Evolutionary conservation across 2,888 invertebrate species (phyloP), one percentile per base, ranked within the genome.

Genomic region (Campoletis raptor): DNA sequence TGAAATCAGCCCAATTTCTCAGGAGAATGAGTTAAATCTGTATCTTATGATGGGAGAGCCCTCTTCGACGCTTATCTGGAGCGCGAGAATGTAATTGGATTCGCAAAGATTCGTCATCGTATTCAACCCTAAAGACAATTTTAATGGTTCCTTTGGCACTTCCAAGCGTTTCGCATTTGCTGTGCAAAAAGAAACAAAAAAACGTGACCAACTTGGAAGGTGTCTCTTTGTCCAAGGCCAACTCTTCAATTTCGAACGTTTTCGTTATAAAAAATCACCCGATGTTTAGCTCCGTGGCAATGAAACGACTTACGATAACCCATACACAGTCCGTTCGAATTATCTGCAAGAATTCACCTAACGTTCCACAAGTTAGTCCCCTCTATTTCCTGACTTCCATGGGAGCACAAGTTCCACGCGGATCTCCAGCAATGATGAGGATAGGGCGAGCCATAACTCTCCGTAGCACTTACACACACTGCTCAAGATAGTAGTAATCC

Each of bases 371-470:
- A 36, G 52, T 18, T 40, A 78, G 66, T 81, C 37, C 48, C 61
- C 21, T 12, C 10, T 66, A n/a, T 81, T 81, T 78, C 42, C 52
- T 64, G 78, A 76, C 73, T 79, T 74, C 61, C 81, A 81, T 74
- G 83, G 81, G 78, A 83, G 70, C 76, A 77, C 67, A 64, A 42
- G 76, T 78, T 78, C 48, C 78, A 48, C 61, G 78, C 54, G 81
- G 78, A 78, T 81, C 61, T 36, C 72, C 76, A 64, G 83, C 76
- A 74, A 78, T 81, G 81, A 86, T 70, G 83, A 83, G 82, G 48
- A 40, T 48, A 69, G 70, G 72, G 48, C 70, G n/a, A 79, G 74
- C 83, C 81, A 83, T 81, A 84, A 86, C 78, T 81, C 81, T 81
- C 78, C 61, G 72, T 74, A 81, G 74, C 74, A 84, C 76, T 64